A percentile compares a stretch with the other conserved stretches of the same genome.
These are phyloP conservation scores for Phymanthus crucifer DNA, from an alignment of 92 coral and sea anemone species.

Conservation along the genomic window DNA sequence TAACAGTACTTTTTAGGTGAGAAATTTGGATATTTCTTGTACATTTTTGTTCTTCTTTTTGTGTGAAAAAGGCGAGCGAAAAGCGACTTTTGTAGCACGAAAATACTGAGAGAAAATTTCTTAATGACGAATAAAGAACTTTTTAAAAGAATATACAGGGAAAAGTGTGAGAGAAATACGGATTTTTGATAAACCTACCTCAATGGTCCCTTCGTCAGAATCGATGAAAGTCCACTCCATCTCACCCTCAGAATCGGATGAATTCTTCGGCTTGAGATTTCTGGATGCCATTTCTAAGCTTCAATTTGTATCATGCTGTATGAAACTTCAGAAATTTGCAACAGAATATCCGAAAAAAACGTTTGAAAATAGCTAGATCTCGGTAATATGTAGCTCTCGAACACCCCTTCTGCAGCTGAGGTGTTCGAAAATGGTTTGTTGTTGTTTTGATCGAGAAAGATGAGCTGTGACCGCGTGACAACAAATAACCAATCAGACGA, in stretches of 20 bases:
- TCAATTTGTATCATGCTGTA: slow-evolving; percentile 22
- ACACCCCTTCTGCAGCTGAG: slow-evolving; percentile 20
- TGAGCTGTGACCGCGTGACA: slow-evolving; percentile 46
- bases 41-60: background rate
- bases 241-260: slow-evolving; percentile 44
- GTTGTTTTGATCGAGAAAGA: slow-evolving; percentile 42
- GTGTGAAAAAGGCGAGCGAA: background rate
- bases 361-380: slow-evolving; percentile 1
- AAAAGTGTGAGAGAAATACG: background rate
- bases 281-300: slow-evolving; percentile 40
- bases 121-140: background rate
- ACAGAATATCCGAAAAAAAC: slow-evolving; percentile 1
- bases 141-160: background rate
- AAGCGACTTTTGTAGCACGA: background rate
- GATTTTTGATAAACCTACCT: slow-evolving; percentile 42
- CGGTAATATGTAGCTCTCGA: background rate
- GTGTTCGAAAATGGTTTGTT: slow-evolving; percentile 40
- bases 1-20: background rate
- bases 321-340: background rate
- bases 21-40: background rate
- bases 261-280: slow-evolving; percentile 28
- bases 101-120: background rate
- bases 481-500: slow-evolving; percentile 25
- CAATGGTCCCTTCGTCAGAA: slow-evolving; percentile 57
- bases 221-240: slow-evolving; percentile 85